Percentiles rank a stretch among this genome's conserved stretches.
These are phyloP conservation scores for Caenorhabditis tropicalis DNA, from an alignment of 1,140 invertebrate genomes.

Conservation along the genomic window DNA sequence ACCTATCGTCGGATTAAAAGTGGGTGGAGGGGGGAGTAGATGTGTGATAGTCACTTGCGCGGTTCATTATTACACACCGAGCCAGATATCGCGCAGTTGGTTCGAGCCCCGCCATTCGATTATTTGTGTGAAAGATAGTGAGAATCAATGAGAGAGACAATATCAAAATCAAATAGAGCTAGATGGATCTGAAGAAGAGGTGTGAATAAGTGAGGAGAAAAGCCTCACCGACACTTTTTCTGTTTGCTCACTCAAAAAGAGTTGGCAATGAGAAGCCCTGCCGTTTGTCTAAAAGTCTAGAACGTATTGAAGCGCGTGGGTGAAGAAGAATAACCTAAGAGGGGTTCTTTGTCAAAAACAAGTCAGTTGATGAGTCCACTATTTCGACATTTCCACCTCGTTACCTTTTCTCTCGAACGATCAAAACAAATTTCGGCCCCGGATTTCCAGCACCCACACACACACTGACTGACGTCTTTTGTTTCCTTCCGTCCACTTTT, in stretches of 20 bases:
- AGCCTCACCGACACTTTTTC: background rate
- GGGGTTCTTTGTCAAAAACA: conserved; percentile 13
- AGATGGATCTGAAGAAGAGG: background rate
- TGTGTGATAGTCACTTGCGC: conserved; percentile 33
- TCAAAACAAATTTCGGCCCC: conserved; percentile 9
- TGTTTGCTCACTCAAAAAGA: conserved; percentile 31
- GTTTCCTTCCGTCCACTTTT: conserved; percentile 28
- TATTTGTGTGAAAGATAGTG: conserved; percentile 18
- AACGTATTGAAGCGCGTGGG: background rate
- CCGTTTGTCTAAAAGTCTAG: background rate
- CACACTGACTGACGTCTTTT: conserved; percentile 22
- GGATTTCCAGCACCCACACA: background rate
- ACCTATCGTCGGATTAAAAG: conserved; percentile 10
- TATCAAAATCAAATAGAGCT: conserved; percentile 31
- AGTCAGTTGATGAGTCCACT: background rate
- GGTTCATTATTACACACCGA: conserved; percentile 42
- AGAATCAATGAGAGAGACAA: background rate
- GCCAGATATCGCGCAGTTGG: conserved; percentile 34
- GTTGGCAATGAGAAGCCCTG: background rate
- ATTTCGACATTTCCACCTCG: background rate
- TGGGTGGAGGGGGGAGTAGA: conserved; percentile 32
- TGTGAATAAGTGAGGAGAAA: background rate
- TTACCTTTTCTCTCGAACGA: background rate
- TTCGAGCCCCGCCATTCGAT: background rate
- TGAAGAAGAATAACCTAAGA: conserved; percentile 1